Evolutionary conservation across 2,888 invertebrate species (phyloP).

Genomic region (Prosopocoilus inquinatus): DNA sequence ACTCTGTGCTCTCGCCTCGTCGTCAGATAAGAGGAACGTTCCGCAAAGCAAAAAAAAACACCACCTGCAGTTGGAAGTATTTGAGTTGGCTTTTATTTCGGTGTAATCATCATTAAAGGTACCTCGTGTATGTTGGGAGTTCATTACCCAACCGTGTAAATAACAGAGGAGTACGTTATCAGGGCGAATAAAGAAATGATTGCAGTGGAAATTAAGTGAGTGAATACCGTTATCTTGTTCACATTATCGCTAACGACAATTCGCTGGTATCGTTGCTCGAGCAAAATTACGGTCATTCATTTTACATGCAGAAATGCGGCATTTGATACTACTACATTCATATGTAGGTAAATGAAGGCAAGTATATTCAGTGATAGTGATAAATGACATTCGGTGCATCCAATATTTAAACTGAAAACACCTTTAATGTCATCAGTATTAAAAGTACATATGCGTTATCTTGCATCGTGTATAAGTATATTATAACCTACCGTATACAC

Average conservation of each 20-base stretch:
- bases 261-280: slow-evolving; percentile 15
- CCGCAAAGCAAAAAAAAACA: no score
- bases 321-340: slow-evolving; percentile 1
- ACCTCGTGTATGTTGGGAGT: neutral
- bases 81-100: neutral
- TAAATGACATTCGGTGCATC: no score
- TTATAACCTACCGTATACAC: no score
- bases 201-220: slow-evolving; percentile 18
- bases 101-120: neutral
- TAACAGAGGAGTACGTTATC: slow-evolving; percentile 9
- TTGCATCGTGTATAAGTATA: no score
- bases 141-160: neutral
- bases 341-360: neutral
- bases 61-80: no score
- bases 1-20: no score
- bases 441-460: no score
- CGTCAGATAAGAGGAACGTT: no score
- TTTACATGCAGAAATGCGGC: slow-evolving; percentile 2
- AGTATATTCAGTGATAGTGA: no score
- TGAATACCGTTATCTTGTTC: slow-evolving; percentile 16
- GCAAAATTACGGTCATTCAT: slow-evolving; percentile 17
- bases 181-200: slow-evolving; percentile 16
- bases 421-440: no score
- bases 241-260: slow-evolving; percentile 18
- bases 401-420: no score